Conservation (phyloP, 2,113 vertebrate species). For the Aegithalos caudatus region DNA sequence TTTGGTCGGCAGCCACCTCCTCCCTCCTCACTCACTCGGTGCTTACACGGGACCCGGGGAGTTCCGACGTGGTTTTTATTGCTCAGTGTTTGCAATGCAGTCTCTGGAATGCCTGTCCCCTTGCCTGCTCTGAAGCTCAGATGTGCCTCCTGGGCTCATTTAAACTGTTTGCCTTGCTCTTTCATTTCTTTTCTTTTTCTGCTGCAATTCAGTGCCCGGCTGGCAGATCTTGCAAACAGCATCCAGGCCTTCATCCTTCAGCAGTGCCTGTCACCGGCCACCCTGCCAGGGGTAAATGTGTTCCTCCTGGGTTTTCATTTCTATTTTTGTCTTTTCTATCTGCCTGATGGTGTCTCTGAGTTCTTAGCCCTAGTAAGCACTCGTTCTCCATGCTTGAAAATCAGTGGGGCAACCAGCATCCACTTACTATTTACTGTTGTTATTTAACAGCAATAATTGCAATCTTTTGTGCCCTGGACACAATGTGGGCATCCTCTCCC, state of each 20-base stretch:
- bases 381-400: background rate
- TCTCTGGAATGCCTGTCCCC: background rate
- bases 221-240: background rate
- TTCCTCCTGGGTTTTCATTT: background rate
- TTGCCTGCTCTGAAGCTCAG: background rate
- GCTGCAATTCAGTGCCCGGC: background rate
- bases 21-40: background rate
- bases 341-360: no score
- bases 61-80: background rate
- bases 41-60: background rate
- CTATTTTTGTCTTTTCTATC: background rate
- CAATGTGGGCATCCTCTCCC: background rate
- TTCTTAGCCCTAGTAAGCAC: background rate
- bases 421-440: background rate
- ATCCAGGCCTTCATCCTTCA: background rate
- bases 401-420: background rate
- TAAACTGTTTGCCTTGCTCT: slow-evolving; percentile 1
- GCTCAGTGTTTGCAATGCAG: background rate
- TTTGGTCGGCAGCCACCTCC: background rate
- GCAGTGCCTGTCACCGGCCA: rapidly evolving
- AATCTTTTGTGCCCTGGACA: background rate
- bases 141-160: slow-evolving; percentile 15
- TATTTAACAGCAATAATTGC: background rate
- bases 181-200: background rate
- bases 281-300: background rate